Evolutionary conservation across 2,888 invertebrate species (phyloP), one percentile per base, ranked within the genome.

Genomic region (Mythimna loreyi): DNA sequence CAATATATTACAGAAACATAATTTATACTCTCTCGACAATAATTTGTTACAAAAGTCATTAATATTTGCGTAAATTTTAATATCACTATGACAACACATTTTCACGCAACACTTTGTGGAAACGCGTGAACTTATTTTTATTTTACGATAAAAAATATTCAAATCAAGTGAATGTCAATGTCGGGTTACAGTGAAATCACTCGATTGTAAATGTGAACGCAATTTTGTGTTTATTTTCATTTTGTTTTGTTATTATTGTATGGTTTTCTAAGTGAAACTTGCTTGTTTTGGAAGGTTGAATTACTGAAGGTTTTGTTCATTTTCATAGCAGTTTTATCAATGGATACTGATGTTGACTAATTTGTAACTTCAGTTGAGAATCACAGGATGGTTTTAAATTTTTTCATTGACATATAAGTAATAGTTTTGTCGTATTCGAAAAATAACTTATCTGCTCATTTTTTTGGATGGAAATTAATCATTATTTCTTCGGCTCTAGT

Each of bases 101-200:
- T 16, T 79, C 75, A 73, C 76, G 92, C 90, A 91, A 92, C 84
- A 60, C 78, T 84, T 85, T 83, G 80, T 87, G 86, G 86, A 87
- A 88, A 90, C 86, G 84, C 86, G 84, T 87, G 83, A 75, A 81
- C 80, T 80, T 72, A 73, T 73, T 72, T 77, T 75, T 69, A 69
- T 52, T 58, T 57, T 25, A 67, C 30, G 40, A 52, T 49, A 58
- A 79, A 78, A 84, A 83, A 74, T 57, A 47, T 33, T 55, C 13
- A 36, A 63, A 62, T 59, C 33, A 40, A 84, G 85, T 86, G 92
- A 94, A 94, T 93, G 93, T 92, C 94, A 95, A 94, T 93, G 93
- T 92, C 93, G 82, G 28, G 74, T 88, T 86, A 81, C 85, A 81
- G 68, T 72, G 75, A 86, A 89, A 85, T 68, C 85, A 85, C 52